A percentile compares a stretch with the other conserved stretches of the same genome.
These are phyloP conservation scores for Branchipolynoe longqiensis DNA, from an alignment of 2,888 invertebrate species.

Conservation along the genomic window DNA sequence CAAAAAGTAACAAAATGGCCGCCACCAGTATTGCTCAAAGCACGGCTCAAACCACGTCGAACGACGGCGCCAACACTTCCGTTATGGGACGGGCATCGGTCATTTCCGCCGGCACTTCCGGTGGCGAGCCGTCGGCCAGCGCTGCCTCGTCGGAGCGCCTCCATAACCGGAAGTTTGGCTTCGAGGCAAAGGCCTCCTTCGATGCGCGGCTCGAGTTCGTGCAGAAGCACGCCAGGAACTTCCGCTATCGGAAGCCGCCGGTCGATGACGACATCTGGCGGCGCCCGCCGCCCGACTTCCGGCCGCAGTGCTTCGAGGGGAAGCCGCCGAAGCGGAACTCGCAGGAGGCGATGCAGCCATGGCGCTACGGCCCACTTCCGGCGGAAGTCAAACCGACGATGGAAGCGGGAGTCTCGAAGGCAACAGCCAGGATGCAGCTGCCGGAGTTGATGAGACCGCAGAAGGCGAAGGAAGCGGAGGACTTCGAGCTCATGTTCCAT, in stretches of 20 bases:
- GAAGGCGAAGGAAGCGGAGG: constrained; percentile 61
- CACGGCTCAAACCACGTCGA: too few species aligned
- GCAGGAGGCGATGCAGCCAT: constrained; percentile 77
- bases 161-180: constrained; percentile 68
- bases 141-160: not conserved
- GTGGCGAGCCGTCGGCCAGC: not conserved
- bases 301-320: constrained; percentile 75
- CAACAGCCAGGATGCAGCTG: constrained; percentile 56
- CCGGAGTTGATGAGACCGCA: constrained; percentile 68
- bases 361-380: constrained; percentile 73
- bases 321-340: constrained; percentile 79
- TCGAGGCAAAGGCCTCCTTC: constrained; percentile 75
- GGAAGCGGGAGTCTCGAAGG: constrained; percentile 67
- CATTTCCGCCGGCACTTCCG: constrained; percentile 10
- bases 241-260: constrained; percentile 62
- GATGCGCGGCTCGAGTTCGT: constrained; percentile 75
- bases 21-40: too few species aligned
- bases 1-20: too few species aligned
- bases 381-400: constrained; percentile 62
- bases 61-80: too few species aligned
- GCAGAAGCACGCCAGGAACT: constrained; percentile 74
- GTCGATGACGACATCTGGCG: constrained; percentile 77
- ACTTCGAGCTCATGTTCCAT: constrained; percentile 72
- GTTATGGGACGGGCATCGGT: too few species aligned
- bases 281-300: constrained; percentile 79